Conservation (phyloP, 2,888 invertebrate genomes). For the Cryptus armator region DNA sequence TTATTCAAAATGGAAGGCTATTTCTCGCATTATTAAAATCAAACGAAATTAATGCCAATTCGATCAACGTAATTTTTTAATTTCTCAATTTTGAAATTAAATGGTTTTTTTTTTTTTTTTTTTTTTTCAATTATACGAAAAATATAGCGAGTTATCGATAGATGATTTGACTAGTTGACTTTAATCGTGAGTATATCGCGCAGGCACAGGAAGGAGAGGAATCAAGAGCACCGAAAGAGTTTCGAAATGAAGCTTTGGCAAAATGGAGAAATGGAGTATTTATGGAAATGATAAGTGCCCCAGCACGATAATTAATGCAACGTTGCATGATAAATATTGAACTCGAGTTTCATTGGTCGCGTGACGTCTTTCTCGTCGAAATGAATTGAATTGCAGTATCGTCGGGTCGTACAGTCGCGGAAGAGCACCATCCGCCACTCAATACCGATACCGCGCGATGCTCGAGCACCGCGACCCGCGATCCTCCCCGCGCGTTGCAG, state of each 20-base stretch:
- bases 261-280: constrained; percentile 57
- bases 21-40: background rate
- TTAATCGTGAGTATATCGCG: background rate
- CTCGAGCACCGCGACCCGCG: constrained; percentile 69
- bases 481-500: constrained; percentile 20
- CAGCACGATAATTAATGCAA: constrained; percentile 82
- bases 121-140: background rate
- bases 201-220: background rate
- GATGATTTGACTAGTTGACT: background rate
- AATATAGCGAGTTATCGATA: background rate
- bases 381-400: constrained; percentile 79
- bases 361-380: constrained; percentile 81
- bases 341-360: constrained; percentile 77
- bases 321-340: constrained; percentile 82
- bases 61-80: too few species aligned
- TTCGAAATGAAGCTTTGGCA: background rate
- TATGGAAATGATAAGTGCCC: constrained; percentile 64
- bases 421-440: constrained; percentile 70
- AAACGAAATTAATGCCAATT: background rate
- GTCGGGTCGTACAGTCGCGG: constrained; percentile 70
- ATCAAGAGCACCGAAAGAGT: constrained; percentile 17
- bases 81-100: too few species aligned
- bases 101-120: too few species aligned
- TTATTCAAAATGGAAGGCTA: background rate
- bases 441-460: constrained; percentile 76